Percentiles rank a stretch among this genome's conserved stretches.
phyloP scores from a whole-genome alignment of 2,888 invertebrate species.

The Ormia ochracea region DNA sequence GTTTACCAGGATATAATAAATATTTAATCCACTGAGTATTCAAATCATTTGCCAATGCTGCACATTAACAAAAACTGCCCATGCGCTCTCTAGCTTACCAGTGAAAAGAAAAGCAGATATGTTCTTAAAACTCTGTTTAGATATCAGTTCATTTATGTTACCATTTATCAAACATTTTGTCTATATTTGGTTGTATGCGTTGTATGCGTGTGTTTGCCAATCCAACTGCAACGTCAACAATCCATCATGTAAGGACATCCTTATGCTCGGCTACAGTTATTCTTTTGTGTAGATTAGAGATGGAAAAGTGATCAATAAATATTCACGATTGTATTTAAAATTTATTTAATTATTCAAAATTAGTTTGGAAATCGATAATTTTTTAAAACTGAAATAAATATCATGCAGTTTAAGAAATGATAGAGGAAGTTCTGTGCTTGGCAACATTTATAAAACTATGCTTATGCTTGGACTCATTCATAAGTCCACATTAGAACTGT shows the following conservation, averaged over 20 bases:
- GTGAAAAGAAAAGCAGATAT: constrained; percentile 28
- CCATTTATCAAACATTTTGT: constrained; percentile 57
- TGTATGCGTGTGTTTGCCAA: constrained; percentile 22
- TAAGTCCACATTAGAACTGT: too few species aligned
- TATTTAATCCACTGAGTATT: constrained; percentile 28
- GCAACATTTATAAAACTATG: too few species aligned
- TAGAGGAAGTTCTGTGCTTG: too few species aligned
- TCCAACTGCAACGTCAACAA: constrained; percentile 48
- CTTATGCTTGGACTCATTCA: too few species aligned
- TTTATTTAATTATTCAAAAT: neutral
- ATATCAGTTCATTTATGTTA: constrained; percentile 59
- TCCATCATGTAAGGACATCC: constrained; percentile 50
- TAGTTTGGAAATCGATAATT: too few species aligned
- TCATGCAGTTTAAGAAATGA: too few species aligned
- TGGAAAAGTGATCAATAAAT: neutral
- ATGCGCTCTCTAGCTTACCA: neutral
- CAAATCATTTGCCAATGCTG: constrained; percentile 63
- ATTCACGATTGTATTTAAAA: neutral
- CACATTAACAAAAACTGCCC: constrained; percentile 56
- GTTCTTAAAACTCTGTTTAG: constrained; percentile 38
- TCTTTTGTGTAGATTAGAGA: too few species aligned
- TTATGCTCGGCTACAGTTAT: neutral
- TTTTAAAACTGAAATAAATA: too few species aligned
- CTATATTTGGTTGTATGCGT: neutral
- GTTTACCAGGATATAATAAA: too few species aligned